Evolutionary conservation across 2,888 invertebrate species (phyloP).

Genomic region (Drosophila tanythrix): DNA sequence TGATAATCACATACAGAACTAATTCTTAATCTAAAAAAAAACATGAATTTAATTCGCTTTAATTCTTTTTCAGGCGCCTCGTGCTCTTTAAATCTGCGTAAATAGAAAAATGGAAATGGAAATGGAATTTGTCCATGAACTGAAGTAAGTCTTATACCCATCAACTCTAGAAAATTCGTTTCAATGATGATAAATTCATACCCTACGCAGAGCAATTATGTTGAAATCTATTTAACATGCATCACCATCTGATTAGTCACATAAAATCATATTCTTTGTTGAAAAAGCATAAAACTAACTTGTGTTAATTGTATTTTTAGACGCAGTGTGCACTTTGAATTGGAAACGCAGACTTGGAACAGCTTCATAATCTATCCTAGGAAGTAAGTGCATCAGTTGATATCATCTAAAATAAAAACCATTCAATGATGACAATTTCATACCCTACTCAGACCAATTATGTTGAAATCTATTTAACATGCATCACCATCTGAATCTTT

Average conservation of each 20-base stretch:
- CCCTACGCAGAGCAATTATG: slow-evolving; percentile 52
- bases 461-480: slow-evolving; percentile 68
- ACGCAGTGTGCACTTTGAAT: neutral
- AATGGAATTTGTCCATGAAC: no score
- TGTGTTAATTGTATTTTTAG: slow-evolving; percentile 11
- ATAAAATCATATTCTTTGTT: neutral
- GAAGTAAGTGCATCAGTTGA: neutral
- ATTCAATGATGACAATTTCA: slow-evolving; percentile 63
- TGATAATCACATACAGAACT: slow-evolving; percentile 33
- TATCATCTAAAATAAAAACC: neutral
- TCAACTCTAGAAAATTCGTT: neutral
- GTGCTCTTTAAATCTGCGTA: neutral
- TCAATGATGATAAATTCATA: slow-evolving; percentile 69
- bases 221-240: slow-evolving; percentile 69
- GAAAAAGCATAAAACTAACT: slow-evolving; percentile 12
- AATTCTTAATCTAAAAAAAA: neutral
- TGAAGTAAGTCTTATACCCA: slow-evolving; percentile 6
- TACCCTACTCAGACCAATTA: slow-evolving; percentile 55
- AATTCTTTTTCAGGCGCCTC: neutral
- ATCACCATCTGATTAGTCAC: slow-evolving; percentile 73
- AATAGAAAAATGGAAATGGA: neutral
- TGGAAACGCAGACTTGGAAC: neutral
- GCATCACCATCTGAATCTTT: slow-evolving; percentile 77
- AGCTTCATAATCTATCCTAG: neutral
- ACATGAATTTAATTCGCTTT: slow-evolving; percentile 2